phyloP scores from a whole-genome alignment of 92 coral and sea anemone species.

The Hydrozoanthus gracilis region DNA sequence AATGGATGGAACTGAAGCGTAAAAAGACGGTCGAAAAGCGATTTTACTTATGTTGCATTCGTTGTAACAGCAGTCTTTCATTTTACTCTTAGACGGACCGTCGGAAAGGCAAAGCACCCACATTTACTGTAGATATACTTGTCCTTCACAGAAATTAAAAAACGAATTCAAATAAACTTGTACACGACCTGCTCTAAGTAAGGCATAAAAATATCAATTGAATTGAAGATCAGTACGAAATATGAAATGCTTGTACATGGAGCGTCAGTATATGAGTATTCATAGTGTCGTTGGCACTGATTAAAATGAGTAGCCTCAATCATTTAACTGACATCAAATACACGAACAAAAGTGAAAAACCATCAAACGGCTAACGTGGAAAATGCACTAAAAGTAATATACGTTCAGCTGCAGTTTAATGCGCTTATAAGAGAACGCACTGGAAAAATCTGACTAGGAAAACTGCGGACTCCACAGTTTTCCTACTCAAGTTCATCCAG shows the following conservation, averaged over 20 bases:
- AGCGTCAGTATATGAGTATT: slow-evolving; percentile 37
- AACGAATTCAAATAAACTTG: slow-evolving; percentile 42
- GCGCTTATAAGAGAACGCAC: too few relatives aligned
- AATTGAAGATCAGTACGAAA: slow-evolving; percentile 39
- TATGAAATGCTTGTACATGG: slow-evolving; percentile 30
- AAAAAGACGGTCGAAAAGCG: slow-evolving; percentile 5
- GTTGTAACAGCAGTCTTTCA: slow-evolving; percentile 35
- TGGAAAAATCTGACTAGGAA: too few relatives aligned
- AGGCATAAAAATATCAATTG: slow-evolving; percentile 19
- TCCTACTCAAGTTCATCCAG: slow-evolving; percentile 27
- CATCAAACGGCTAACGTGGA: slow-evolving; percentile 18
- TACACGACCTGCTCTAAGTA: slow-evolving; percentile 24
- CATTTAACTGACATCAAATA: slow-evolving; percentile 32
- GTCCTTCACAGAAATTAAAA: slow-evolving; percentile 7
- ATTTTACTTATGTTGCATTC: slow-evolving; percentile 20
- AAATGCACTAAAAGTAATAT: slow-evolving; percentile 14
- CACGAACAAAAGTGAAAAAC: slow-evolving; percentile 28
- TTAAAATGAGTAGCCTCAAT: slow-evolving; percentile 10
- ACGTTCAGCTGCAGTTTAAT: too few relatives aligned
- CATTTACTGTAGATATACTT: slow-evolving; percentile 10
- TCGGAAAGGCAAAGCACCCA: slow-evolving; percentile 27
- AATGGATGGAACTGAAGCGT: slow-evolving; percentile 36
- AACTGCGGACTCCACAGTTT: slow-evolving; percentile 37
- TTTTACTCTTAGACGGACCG: slow-evolving; percentile 29
- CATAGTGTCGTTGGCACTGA: slow-evolving; percentile 22